These are phyloP conservation scores for Elysia chlorotica DNA, from an alignment of 1,140 invertebrate species.

Conservation along the genomic window DNA sequence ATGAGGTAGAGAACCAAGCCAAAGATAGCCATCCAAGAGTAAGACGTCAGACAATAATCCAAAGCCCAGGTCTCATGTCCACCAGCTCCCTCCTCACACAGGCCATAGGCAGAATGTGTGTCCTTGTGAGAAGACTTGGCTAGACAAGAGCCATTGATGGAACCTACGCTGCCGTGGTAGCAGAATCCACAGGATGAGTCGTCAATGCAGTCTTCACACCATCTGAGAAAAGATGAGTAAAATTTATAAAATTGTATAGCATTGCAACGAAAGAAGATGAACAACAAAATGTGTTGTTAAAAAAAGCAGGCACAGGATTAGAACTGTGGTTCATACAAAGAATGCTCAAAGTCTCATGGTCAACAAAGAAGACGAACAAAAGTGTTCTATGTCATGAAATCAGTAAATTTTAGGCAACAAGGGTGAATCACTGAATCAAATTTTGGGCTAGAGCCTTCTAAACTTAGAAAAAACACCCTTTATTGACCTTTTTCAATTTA, in stretches of 20 bases:
- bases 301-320: background rate
- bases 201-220: constrained; percentile 46
- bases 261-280: background rate
- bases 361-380: background rate
- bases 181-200: constrained; percentile 49
- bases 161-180: constrained; percentile 33
- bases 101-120: constrained; percentile 33
- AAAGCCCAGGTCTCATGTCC: constrained; percentile 53
- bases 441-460: no score
- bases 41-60: constrained; percentile 65
- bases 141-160: constrained; percentile 50
- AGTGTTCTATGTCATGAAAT: no score
- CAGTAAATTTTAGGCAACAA: no score
- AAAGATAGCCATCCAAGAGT: constrained; percentile 64
- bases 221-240: constrained; percentile 29
- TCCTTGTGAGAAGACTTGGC: constrained; percentile 24
- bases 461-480: no score
- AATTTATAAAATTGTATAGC: background rate
- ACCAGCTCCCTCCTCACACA: constrained; percentile 39
- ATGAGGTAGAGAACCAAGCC: constrained; percentile 65
- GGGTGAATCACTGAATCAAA: no score
- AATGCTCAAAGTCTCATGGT: background rate
- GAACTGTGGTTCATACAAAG: background rate
- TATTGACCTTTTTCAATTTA: no score
- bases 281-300: background rate